Conservation (phyloP, 2,888 invertebrate species). For the Phragmatobia fuliginosa region DNA sequence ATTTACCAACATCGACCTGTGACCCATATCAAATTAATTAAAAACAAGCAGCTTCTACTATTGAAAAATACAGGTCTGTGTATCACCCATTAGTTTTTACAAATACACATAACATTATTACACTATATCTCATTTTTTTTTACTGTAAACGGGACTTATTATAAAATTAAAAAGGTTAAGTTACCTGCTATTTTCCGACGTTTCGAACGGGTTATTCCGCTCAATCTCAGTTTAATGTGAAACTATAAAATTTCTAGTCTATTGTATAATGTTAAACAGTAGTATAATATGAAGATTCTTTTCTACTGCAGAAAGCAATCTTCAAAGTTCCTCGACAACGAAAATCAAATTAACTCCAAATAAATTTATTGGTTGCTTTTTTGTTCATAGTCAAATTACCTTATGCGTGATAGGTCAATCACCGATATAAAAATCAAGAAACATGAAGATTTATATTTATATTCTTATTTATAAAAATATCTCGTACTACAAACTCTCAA, state of each 20-base stretch:
- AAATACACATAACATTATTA: constrained; percentile 12
- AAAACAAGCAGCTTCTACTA: neutral
- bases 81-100: neutral
- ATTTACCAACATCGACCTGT: neutral
- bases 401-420: constrained; percentile 69
- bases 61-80: neutral
- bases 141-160: too few relatives aligned
- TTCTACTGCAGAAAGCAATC: constrained; percentile 33
- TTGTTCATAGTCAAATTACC: constrained; percentile 67
- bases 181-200: too few relatives aligned
- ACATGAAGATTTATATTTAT: constrained; percentile 61
- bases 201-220: too few relatives aligned
- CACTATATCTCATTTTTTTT: constrained; percentile 21
- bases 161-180: too few relatives aligned
- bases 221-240: too few relatives aligned
- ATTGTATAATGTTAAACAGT: too few relatives aligned
- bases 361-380: constrained; percentile 53
- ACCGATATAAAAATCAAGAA: constrained; percentile 58
- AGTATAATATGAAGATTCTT: too few relatives aligned
- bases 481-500: constrained; percentile 40
- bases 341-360: constrained; percentile 23
- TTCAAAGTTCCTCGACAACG: constrained; percentile 21
- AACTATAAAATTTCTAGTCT: too few relatives aligned
- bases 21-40: neutral
- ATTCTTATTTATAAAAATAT: constrained; percentile 55